These are phyloP conservation scores for Probosciger aterrimus DNA, from an alignment of 2,113 vertebrate genomes.

Conservation along the genomic window DNA sequence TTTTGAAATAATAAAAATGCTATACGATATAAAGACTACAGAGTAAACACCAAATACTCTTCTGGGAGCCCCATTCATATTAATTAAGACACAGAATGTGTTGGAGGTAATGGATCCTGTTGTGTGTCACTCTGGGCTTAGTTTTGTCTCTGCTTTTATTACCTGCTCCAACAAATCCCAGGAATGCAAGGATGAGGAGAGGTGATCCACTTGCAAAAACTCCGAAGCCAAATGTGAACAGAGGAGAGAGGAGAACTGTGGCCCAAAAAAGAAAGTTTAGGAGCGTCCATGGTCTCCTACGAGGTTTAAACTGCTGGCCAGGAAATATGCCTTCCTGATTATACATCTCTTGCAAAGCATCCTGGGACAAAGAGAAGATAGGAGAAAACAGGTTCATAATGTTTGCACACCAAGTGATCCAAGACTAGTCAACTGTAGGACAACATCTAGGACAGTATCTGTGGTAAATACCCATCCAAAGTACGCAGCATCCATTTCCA, in stretches of 20 bases:
- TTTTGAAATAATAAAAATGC: neutral
- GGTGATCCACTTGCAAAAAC: constrained; percentile 94
- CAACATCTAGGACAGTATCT: neutral
- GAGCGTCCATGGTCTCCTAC: constrained; percentile 88
- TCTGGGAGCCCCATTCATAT: neutral
- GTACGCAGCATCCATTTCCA: neutral
- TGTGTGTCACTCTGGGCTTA: neutral
- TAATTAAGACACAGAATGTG: neutral
- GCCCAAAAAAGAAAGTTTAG: constrained; percentile 97
- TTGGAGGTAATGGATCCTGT: neutral
- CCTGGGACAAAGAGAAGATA: constrained; percentile 69
- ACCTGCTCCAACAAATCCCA: constrained; percentile 93
- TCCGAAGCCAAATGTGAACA: constrained; percentile 90
- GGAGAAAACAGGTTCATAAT: neutral
- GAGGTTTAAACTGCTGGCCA: constrained; percentile 82
- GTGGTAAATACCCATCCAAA: neutral
- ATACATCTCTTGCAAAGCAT: constrained; percentile 93
- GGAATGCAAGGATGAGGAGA: constrained; percentile 90
- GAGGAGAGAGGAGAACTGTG: constrained; percentile 90
- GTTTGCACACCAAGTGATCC: neutral
- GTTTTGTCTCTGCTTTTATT: neutral
- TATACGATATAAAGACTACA: neutral
- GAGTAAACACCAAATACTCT: neutral
- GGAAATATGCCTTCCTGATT: constrained; percentile 88
- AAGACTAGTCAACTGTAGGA: neutral